Base-by-base conservation (phyloP, 2,888 invertebrate species). In the Tipula confusa region DNA sequence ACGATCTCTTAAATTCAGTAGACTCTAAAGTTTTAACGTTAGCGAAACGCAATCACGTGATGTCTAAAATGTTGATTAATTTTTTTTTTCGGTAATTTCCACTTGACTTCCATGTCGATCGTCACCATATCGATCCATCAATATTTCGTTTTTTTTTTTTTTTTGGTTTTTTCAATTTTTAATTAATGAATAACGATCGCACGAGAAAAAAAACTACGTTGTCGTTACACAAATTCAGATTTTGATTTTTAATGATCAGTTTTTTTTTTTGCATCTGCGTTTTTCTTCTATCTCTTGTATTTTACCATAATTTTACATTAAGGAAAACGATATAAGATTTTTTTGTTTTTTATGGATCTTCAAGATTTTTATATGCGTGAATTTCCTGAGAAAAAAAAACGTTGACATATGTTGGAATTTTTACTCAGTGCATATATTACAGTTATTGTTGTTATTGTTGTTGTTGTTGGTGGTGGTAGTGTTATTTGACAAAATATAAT, bases 351-450 rank as follows among this genome's bases (percentile, higher is more conserved):
- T 64, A 64, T 64, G 64, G 64, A 24, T 24, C 64, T 64, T 64
- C 64, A 64, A 64, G 64, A 64, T 18, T 64, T 64, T 64, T 64
- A 64, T 64, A 64, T 64, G 64, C 64, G 64, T 64, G 64, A 64
- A 64, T 64, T 64, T 64, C 64, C 64, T 64, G 64, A 64, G 64
- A 64, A 64, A 64, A 64, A 43, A 64, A 64, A 64, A 64, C 9
- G 64, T 64, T 64, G 64, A 64, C 64, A 64, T 64, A 64, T 64
- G 64, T 64, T 64, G 24, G 64, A 64, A 64, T 64, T 64, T 64
- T 64, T 64, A 64, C 64, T 64, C 64, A n/a, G n/a, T 11, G 64
- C 64, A 64, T 64, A 43, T 15, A 43, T 3, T 43, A 24, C 13
- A 24, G 7, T 64, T 2, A 24, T 64, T 64, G 64, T 64, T 64